phyloP scores from a whole-genome alignment of 2,888 invertebrate genomes.

The Agonopterix subpropinquella region DNA sequence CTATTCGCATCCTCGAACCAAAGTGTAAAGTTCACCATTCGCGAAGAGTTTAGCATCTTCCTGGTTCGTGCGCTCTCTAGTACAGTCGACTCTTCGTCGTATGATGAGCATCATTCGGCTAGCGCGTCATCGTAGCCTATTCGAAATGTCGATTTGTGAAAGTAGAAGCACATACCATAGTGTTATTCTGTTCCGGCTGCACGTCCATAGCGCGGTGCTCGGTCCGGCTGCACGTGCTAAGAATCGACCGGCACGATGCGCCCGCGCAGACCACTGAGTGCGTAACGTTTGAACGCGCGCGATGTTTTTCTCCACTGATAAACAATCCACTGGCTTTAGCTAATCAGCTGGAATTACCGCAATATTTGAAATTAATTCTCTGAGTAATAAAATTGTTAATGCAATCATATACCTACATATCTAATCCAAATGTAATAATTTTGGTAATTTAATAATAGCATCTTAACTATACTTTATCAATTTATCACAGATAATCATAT shows the following conservation, averaged over 20 bases:
- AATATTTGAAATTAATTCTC: conserved; percentile 17
- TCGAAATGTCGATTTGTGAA: background rate
- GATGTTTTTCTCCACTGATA: conserved; percentile 49
- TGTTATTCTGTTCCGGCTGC: conserved; percentile 25
- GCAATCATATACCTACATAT: too few species aligned
- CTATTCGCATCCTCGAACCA: conserved; percentile 45
- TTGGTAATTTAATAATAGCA: too few species aligned
- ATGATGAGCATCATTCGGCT: background rate
- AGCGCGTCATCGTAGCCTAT: too few species aligned
- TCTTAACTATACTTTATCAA: too few species aligned
- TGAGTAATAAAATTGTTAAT: too few species aligned
- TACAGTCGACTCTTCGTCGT: background rate
- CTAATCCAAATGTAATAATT: too few species aligned
- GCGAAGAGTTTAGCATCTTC: conserved; percentile 30
- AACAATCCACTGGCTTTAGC: conserved; percentile 32
- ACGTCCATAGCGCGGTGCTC: conserved; percentile 26
- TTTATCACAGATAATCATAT: too few species aligned
- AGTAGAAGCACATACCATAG: conserved; percentile 35
- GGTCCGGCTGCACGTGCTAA: conserved; percentile 30
- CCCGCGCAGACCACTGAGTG: conserved; percentile 34
- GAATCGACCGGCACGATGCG: conserved; percentile 15
- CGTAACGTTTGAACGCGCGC: conserved; percentile 30
- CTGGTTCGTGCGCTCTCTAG: conserved; percentile 24
- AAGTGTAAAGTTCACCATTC: conserved; percentile 63
- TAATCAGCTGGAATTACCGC: conserved; percentile 41